phyloP scores from a whole-genome alignment of 2,113 vertebrate species.

The Phocoena phocoena region DNA sequence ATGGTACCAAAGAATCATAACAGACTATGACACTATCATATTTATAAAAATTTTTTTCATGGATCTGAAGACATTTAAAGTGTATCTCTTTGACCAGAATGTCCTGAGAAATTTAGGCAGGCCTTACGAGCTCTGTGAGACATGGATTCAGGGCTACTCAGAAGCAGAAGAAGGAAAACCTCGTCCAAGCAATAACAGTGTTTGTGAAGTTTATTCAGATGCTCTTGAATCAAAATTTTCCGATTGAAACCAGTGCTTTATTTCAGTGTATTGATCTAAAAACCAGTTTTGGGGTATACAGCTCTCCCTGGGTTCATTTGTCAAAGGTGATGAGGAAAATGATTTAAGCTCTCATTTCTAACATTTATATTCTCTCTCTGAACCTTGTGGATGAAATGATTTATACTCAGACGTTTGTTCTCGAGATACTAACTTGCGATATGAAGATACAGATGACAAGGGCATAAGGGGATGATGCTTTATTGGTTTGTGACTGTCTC shows the following conservation, averaged over 20 bases:
- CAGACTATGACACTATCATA: fast-evolving
- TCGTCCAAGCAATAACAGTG: background rate
- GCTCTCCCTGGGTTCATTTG: no score
- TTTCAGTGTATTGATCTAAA: background rate
- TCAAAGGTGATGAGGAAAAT: background rate
- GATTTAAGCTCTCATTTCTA: background rate
- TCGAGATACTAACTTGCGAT: background rate
- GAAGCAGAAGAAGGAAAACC: background rate
- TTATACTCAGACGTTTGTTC: background rate
- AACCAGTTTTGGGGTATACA: no score
- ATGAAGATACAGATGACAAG: no score
- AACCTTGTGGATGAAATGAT: background rate
- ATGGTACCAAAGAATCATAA: background rate
- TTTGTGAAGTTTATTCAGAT: no score
- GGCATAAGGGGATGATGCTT: fast-evolving
- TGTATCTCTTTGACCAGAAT: background rate
- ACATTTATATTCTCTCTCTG: background rate
- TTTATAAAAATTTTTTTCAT: no score
- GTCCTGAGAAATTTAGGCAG: no score
- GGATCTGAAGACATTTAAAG: background rate
- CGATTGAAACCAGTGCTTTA: background rate
- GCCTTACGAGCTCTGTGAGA: background rate
- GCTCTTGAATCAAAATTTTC: background rate
- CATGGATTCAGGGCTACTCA: background rate
- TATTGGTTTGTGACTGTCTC: background rate